Evolutionary conservation across 1,140 invertebrate genomes (phyloP), one percentile per base, ranked within the genome.

Genomic region (Drosophila triauraria): DNA sequence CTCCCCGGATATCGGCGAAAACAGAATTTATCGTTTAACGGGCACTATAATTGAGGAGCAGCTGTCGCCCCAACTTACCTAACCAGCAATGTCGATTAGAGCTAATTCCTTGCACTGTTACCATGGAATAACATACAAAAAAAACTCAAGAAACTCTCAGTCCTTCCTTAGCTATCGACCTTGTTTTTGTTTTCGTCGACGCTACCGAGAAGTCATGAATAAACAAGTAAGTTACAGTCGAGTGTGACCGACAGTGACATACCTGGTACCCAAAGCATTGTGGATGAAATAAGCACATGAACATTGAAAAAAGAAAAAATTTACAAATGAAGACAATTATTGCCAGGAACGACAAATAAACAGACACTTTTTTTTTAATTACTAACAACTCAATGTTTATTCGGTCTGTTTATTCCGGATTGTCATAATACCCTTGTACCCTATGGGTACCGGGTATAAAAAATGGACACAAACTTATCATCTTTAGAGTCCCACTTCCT

Each of bases 191-290:
- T 78, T 75, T 9, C 70, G 80, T 46, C 42, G 23, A 61, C 54
- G n/a, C 50, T 40, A 75, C 80, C 43, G 74, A 82, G 61, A 56
- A 47, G 61, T 70, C 58, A 78, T 82, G 80, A 82, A 82, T 80
- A 76, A 64, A 47, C 6, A 30, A 30, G 27, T 7, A 30, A 30
- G 27, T 6, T 30, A 7, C 5, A 30, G 27, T 6, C 27, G 27
- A 30, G 27, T 30, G 27, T 5, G 27, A 30, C 5, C 6, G 27
- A 30, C 27, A 7, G 27, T 7, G 27, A 30, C 5, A 30, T 30
- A 30, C 27, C 27, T 6, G 27, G 27, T 30, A 30, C 27, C 27
- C 27, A 30, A 30, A 30, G 27, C 27, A 30, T 30, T 30, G 27
- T 6, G 6, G 27, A 5, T 30, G 27, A 30, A 20, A 20, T 20